Evolutionary conservation across 2,888 invertebrate species (phyloP), one percentile per base, ranked within the genome.

Genomic region (Listrodromus nycthemerus): DNA sequence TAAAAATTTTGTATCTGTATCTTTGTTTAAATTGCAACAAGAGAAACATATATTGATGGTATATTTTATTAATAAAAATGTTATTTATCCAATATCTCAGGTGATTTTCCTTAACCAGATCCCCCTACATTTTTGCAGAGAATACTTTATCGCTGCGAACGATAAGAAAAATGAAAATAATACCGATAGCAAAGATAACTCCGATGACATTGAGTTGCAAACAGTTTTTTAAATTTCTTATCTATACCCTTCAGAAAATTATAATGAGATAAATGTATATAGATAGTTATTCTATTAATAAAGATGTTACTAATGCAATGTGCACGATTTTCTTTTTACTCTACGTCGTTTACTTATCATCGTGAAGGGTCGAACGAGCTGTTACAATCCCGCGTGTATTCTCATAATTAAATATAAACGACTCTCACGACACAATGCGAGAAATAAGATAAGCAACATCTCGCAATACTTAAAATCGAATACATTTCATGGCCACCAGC

Each of bases 381-480:
- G 61, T 69, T 69, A 41, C 10, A 30, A 74, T 69, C 19, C 67
- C 69, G 33, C 2, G 30, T 52, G 16, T 61, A 61, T 80, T 80
- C 74, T 69, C 80, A 80, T 80, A 58, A 71, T 71, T 71, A 74
- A 61, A 37, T 33, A 69, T 80, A 74, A 74, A 6, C 61, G 61
- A 74, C 30, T 45, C 41, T 80, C 75, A 75, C 74, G 37, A 50
- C 58, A 80, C 74, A 80, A 80, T 80, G 69, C 69, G 61, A 74
- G 70, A 63, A 30, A 73, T 41, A 41, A 65, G 69, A 63, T 19
- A 63, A 21, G 77, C 66, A 45, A 69, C 19, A 73, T 48, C 63
- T 78, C 30, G 58, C 27, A 58, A 52, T 79, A 70, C 78, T 75
- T 65, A 65, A 82, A 65, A 41, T 79, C 69, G 70, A 75, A 78